Conservation (phyloP, 2,797 vertebrate species). For the Tapirus indicus region DNA sequence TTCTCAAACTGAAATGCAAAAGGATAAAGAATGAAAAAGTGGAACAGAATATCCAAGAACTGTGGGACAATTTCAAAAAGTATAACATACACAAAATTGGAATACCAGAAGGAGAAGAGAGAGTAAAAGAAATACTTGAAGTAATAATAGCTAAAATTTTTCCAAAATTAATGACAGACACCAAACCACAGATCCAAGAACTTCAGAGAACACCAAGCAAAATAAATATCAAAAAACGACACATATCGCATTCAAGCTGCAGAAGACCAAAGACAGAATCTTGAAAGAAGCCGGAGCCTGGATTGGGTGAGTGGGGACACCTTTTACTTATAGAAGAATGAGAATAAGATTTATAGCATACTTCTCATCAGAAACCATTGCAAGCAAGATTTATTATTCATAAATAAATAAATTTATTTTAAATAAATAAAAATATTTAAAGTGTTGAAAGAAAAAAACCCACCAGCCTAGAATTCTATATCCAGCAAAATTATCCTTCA, state of each 20-base stretch:
- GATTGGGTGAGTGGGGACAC: background rate
- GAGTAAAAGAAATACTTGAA: background rate
- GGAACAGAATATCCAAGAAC: background rate
- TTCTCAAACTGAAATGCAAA: background rate
- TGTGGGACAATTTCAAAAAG: background rate
- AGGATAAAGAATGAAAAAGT: background rate
- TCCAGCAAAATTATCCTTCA: background rate
- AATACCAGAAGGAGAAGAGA: background rate
- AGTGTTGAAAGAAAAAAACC: background rate
- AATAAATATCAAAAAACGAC: background rate
- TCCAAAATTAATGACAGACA: background rate
- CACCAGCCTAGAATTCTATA: background rate
- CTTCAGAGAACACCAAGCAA: background rate
- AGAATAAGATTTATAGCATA: background rate
- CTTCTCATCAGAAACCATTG: background rate
- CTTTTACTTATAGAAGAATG: background rate
- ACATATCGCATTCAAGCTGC: background rate
- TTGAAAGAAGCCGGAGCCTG: background rate
- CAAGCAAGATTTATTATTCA: background rate
- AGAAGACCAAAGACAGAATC: background rate
- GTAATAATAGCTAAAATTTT: background rate
- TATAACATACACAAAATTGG: background rate
- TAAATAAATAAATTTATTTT: too few relatives aligned
- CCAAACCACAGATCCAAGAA: background rate
- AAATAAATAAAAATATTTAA: background rate